Evolutionary conservation across 2,888 invertebrate genomes (phyloP).

Genomic region (Sphaerophoria rueppellii): DNA sequence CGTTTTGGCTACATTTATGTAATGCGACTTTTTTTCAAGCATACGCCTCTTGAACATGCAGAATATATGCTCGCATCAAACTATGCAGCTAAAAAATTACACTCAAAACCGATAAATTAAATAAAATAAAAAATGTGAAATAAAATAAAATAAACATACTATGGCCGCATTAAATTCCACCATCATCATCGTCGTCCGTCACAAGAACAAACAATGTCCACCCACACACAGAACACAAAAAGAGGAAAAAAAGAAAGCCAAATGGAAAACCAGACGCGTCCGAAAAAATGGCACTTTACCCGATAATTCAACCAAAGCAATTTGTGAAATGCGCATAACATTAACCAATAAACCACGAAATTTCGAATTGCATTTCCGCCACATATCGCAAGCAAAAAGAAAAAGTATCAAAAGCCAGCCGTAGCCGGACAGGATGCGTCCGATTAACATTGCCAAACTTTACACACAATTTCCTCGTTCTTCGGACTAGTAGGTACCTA

Average conservation of each 20-base stretch:
- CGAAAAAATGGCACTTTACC: slow-evolving; percentile 69
- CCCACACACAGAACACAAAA: background rate
- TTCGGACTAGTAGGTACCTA: slow-evolving; percentile 33
- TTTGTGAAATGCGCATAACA: slow-evolving; percentile 74
- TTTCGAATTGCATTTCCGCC: slow-evolving; percentile 73
- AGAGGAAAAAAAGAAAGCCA: slow-evolving; percentile 18
- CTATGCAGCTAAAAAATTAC: slow-evolving; percentile 15
- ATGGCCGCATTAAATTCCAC: slow-evolving; percentile 37
- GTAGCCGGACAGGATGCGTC: slow-evolving; percentile 44
- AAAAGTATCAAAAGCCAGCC: slow-evolving; percentile 28
- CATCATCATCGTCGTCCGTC: slow-evolving; percentile 30
- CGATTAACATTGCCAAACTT: slow-evolving; percentile 65
- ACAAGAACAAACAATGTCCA: slow-evolving; percentile 30
- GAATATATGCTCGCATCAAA: slow-evolving; percentile 5
- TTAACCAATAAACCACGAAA: slow-evolving; percentile 75
- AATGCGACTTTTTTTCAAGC: slow-evolving; percentile 60
- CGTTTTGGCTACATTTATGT: slow-evolving; percentile 46
- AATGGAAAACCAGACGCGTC: slow-evolving; percentile 42
- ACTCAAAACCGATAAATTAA: slow-evolving; percentile 50
- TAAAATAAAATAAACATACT: slow-evolving; percentile 6
- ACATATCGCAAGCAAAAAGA: background rate
- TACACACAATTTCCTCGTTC: slow-evolving; percentile 1
- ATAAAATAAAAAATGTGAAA: slow-evolving; percentile 4
- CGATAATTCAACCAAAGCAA: slow-evolving; percentile 75
- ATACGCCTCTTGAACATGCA: slow-evolving; percentile 7